Percentiles rank a stretch among this genome's conserved stretches.
Evolutionary conservation across 2,888 invertebrate species (phyloP).

Genomic region (Cerceris rybyensis): DNA sequence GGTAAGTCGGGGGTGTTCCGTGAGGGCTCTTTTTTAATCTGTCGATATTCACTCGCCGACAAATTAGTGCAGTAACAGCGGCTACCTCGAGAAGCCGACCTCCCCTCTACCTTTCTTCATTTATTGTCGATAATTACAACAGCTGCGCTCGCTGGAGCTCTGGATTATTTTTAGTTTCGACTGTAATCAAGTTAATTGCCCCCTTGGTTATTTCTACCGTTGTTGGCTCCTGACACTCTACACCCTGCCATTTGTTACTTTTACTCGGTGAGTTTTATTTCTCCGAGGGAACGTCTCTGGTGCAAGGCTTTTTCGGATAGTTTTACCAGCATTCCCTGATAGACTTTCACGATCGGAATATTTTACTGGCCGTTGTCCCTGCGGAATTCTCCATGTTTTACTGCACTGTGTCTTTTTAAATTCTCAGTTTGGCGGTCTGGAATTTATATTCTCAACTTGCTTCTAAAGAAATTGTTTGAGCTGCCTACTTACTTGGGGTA

Average conservation of each 20-base stretch:
- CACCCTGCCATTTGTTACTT: background rate
- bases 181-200: conserved; percentile 54
- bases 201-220: conserved; percentile 1
- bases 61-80: conserved; percentile 54
- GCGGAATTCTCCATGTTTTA: too few species aligned
- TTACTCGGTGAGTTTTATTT: background rate
- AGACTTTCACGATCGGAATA: background rate
- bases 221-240: background rate
- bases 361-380: too few species aligned
- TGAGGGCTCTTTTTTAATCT: conserved; percentile 54
- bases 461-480: too few species aligned
- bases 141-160: conserved; percentile 31
- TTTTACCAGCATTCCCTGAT: background rate
- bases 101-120: conserved; percentile 37
- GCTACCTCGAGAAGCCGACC: conserved; percentile 22
- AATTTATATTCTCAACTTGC: too few species aligned
- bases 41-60: conserved; percentile 60
- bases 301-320: background rate
- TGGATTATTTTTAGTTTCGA: conserved; percentile 49
- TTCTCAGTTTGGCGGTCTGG: too few species aligned
- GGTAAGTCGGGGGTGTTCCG: background rate
- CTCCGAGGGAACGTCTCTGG: background rate
- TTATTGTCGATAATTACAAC: conserved; percentile 59
- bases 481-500: too few species aligned
- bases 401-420: too few species aligned